Conservation (phyloP, 2,888 invertebrate species). For the Calliopum simillimum region DNA sequence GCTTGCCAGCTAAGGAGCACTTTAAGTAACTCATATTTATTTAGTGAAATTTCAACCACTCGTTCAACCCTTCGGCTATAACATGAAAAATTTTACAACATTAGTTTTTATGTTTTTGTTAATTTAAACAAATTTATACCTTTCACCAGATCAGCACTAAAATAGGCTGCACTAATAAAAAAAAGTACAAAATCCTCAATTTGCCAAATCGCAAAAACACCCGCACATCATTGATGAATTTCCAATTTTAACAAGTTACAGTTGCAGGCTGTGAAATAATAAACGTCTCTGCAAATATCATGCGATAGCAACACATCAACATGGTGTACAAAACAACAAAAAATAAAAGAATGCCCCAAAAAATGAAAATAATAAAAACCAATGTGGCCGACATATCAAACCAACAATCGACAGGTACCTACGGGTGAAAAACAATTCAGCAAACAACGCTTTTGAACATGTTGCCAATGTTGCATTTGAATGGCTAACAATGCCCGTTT, state of each 20-base stretch:
- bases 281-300: slow-evolving; percentile 26
- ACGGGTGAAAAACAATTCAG: slow-evolving; percentile 17
- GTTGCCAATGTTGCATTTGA: not conserved
- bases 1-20: too few species aligned
- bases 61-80: not conserved
- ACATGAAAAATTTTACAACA: slow-evolving; percentile 4
- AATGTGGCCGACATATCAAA: slow-evolving; percentile 14
- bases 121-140: slow-evolving; percentile 35
- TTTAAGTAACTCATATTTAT: too few species aligned
- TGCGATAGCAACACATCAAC: slow-evolving; percentile 30
- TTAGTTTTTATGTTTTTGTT: slow-evolving; percentile 29
- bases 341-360: not conserved
- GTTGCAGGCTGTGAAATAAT: slow-evolving; percentile 14
- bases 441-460: not conserved
- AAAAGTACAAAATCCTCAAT: not conserved
- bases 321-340: not conserved
- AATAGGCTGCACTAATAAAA: too few species aligned
- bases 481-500: slow-evolving; percentile 15
- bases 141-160: slow-evolving; percentile 11
- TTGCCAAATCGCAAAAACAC: slow-evolving; percentile 8
- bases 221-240: slow-evolving; percentile 20
- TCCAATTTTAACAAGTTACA: slow-evolving; percentile 7
- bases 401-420: slow-evolving; percentile 33
- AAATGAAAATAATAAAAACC: slow-evolving; percentile 2
- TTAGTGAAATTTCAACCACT: not conserved